These are phyloP conservation scores for Brenthis ino DNA, from an alignment of 2,888 invertebrate genomes.

Conservation along the genomic window DNA sequence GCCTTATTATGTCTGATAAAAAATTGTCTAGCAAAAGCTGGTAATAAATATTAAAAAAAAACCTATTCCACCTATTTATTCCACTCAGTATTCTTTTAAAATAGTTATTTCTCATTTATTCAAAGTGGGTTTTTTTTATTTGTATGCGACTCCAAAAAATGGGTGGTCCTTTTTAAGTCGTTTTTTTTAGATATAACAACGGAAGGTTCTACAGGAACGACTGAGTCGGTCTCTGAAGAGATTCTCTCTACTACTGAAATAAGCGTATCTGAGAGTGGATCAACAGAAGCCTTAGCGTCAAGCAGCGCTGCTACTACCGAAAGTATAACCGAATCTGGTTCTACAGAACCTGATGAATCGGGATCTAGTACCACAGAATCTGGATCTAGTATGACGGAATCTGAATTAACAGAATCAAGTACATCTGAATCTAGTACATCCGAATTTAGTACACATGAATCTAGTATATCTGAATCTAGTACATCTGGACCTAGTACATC, in stretches of 20 bases:
- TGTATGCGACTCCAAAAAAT: background rate
- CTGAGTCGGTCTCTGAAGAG: conserved; percentile 15
- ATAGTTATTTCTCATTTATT: background rate
- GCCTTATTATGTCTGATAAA: too few species aligned
- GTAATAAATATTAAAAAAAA: too few species aligned
- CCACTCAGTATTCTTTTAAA: too few species aligned
- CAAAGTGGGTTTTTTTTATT: background rate
- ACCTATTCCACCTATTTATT: too few species aligned
- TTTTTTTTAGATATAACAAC: conserved; percentile 14
- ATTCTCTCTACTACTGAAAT: conserved; percentile 2
- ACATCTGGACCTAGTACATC: conserved; percentile 35
- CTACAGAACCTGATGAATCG: too few species aligned
- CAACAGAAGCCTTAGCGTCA: conserved; percentile 19
- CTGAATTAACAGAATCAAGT: conserved; percentile 9
- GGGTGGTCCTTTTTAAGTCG: too few species aligned
- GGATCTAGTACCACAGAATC: too few species aligned
- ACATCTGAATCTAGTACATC: conserved; percentile 15
- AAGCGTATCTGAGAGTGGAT: conserved; percentile 20
- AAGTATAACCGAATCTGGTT: background rate
- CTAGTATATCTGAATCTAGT: conserved; percentile 5
- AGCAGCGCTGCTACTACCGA: conserved; percentile 20
- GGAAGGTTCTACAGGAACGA: conserved; percentile 9
- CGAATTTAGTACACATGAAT: conserved; percentile 28
- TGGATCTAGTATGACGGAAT: conserved; percentile 6
- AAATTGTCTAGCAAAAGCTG: too few species aligned